Conservation (phyloP, 2,113 vertebrate species). For the Maccullochella peelii region DNA sequence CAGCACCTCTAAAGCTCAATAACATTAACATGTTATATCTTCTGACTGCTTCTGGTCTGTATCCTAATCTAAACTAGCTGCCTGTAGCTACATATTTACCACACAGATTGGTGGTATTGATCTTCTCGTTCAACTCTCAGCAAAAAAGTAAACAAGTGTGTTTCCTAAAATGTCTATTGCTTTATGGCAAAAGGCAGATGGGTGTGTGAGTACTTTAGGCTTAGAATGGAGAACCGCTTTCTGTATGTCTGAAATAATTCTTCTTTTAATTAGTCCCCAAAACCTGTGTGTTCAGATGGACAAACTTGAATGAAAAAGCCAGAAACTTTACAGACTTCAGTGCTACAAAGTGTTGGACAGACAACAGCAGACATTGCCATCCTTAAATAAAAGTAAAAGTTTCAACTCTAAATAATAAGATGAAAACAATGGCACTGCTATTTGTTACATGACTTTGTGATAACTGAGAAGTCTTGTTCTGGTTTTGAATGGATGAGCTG, state of each 20-base stretch:
- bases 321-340: neutral
- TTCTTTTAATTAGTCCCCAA: neutral
- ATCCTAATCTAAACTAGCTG: too few relatives aligned
- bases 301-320: neutral
- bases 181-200: neutral
- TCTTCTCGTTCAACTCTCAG: too few relatives aligned
- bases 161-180: neutral
- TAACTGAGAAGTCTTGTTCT: neutral
- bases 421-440: neutral
- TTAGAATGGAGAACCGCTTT: neutral
- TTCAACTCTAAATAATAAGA: neutral
- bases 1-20: neutral
- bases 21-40: neutral
- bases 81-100: too few relatives aligned
- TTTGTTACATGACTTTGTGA: neutral
- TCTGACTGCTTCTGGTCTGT: too few relatives aligned
- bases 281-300: neutral
- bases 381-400: neutral
- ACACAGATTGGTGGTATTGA: too few relatives aligned
- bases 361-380: neutral
- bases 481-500: conserved; percentile 39
- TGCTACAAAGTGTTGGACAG: neutral
- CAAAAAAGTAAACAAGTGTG: too few relatives aligned
- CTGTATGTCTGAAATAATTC: neutral
- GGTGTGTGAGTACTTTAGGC: neutral